phyloP scores from a whole-genome alignment of 2,113 vertebrate genomes.

The Natator depressus region DNA sequence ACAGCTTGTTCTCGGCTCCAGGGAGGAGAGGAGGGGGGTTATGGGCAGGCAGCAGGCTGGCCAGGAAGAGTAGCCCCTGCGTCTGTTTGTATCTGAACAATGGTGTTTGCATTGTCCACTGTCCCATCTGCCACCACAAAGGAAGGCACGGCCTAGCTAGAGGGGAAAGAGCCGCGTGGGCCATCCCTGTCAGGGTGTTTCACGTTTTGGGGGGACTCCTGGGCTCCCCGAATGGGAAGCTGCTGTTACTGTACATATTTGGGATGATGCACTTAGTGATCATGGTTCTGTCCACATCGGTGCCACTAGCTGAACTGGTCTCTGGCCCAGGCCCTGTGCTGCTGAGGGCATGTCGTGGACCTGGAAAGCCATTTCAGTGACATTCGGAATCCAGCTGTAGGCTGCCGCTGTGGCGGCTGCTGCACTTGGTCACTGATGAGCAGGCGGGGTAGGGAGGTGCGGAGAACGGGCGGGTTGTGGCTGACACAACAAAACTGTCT shows the following conservation, averaged over 20 bases:
- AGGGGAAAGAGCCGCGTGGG: neutral
- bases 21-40: neutral
- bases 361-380: neutral
- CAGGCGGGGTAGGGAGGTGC: too few relatives aligned
- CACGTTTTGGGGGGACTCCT: neutral
- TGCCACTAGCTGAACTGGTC: neutral
- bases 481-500: neutral
- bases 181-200: neutral
- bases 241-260: neutral
- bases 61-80: neutral
- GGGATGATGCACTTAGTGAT: neutral
- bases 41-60: neutral
- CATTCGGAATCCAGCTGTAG: neutral
- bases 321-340: neutral
- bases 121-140: neutral
- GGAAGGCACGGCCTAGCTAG: neutral
- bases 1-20: neutral
- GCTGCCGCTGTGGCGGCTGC: too few relatives aligned
- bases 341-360: neutral
- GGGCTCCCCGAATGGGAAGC: neutral
- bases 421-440: neutral
- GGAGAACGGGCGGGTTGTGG: neutral
- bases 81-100: neutral
- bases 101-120: neutral
- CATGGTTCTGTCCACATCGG: neutral